These are phyloP conservation scores for Carollia perspicillata DNA, from an alignment of 2,113 vertebrate species.

Conservation along the genomic window DNA sequence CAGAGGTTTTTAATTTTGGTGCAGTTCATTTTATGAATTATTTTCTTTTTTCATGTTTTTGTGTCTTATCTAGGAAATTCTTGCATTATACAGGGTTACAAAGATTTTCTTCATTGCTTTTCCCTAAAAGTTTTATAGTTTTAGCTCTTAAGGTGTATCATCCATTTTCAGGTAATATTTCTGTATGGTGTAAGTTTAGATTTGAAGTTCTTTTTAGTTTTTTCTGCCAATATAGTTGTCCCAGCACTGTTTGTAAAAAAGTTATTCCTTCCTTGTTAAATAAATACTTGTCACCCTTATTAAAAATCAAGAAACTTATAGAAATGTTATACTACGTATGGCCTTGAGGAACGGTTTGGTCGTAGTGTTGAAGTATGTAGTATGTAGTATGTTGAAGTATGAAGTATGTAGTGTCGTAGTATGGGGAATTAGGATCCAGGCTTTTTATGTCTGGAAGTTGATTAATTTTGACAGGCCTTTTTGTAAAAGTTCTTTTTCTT, in stretches of 20 bases:
- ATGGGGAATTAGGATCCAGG: neutral
- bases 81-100: neutral
- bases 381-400: too few species aligned
- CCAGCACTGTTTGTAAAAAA: neutral
- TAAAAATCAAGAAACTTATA: neutral
- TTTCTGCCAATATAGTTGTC: neutral
- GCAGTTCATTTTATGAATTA: neutral
- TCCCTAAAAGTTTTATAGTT: neutral
- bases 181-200: neutral
- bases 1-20: neutral
- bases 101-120: neutral
- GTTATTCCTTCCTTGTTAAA: neutral
- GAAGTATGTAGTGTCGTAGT: neutral
- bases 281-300: neutral
- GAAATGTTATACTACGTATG: neutral
- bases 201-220: neutral
- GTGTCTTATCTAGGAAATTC: neutral
- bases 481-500: neutral
- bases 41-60: neutral
- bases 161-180: neutral
- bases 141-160: neutral
- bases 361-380: neutral
- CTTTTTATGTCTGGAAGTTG: neutral
- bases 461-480: neutral
- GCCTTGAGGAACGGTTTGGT: neutral